Conservation (phyloP, 2,797 vertebrate genomes). For the Allobates femoralis region DNA sequence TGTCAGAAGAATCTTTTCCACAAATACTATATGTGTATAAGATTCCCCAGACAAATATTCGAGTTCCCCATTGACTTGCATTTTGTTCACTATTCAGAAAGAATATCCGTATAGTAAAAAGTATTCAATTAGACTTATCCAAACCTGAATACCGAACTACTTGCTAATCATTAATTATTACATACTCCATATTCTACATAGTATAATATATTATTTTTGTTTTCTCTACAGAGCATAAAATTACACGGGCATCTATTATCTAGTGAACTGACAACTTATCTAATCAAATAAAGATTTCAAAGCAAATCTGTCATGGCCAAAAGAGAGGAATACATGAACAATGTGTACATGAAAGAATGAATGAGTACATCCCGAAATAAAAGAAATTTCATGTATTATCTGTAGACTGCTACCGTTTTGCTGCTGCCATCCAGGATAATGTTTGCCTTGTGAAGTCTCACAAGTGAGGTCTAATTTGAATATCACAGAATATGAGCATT, state of each 20-base stretch:
- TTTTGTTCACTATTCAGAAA: no score
- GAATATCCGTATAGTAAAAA: no score
- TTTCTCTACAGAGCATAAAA: not conserved
- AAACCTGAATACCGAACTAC: no score
- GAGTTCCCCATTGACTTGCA: no score
- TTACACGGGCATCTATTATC: not conserved
- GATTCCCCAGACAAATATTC: no score
- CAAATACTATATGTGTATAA: no score
- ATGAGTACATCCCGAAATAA: not conserved
- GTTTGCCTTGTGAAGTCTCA: constrained; percentile 44
- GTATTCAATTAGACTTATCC: no score
- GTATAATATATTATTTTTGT: not conserved
- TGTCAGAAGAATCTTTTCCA: no score
- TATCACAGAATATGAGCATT: constrained; percentile 46
- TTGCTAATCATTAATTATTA: no score
- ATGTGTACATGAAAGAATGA: not conserved
- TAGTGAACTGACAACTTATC: not conserved
- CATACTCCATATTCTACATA: no score
- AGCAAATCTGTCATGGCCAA: not conserved
- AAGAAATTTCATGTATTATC: not conserved
- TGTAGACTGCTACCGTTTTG: not conserved
- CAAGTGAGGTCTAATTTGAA: constrained; percentile 59
- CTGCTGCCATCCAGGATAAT: constrained; percentile 8
- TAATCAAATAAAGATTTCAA: not conserved
- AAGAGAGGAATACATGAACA: not conserved